Evolutionary conservation across 2,888 invertebrate genomes (phyloP).

Genomic region (Halictus ligatus): DNA sequence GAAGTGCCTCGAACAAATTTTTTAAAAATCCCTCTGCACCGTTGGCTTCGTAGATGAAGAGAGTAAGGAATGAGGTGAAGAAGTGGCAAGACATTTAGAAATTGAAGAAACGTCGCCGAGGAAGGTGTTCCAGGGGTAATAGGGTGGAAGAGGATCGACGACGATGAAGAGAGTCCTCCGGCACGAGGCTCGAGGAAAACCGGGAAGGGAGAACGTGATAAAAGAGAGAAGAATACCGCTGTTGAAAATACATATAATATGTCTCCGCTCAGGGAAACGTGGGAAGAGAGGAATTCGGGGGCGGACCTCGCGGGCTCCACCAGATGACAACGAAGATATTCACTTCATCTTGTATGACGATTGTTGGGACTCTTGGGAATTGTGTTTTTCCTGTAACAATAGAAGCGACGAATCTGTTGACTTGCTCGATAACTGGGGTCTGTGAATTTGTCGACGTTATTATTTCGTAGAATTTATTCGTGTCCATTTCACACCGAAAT

Average conservation of each 20-base stretch:
- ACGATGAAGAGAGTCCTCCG: conserved; percentile 16
- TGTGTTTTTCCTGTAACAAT: background rate
- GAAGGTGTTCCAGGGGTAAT: conserved; percentile 23
- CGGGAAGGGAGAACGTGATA: conserved; percentile 16
- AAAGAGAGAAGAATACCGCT: conserved; percentile 9
- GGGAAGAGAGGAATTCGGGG: background rate
- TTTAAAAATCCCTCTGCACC: too few relatives aligned
- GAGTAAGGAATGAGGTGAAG: conserved; percentile 31
- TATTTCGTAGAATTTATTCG: background rate
- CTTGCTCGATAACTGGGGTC: background rate
- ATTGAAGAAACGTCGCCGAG: conserved; percentile 48
- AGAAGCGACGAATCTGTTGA: background rate
- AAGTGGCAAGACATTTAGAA: conserved; percentile 48
- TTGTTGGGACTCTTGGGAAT: background rate
- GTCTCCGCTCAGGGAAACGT: background rate
- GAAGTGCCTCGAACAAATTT: too few relatives aligned
- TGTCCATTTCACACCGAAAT: background rate
- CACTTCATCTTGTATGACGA: background rate
- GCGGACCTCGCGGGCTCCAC: background rate
- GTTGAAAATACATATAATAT: conserved; percentile 38
- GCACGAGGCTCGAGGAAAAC: conserved; percentile 33
- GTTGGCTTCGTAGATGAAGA: background rate
- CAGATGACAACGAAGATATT: background rate
- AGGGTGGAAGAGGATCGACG: conserved; percentile 35
- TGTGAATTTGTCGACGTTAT: background rate